Evolutionary conservation across 2,797 vertebrate genomes (phyloP), one percentile per base, ranked within the genome.

Genomic region (Aldrovandia affinis): DNA sequence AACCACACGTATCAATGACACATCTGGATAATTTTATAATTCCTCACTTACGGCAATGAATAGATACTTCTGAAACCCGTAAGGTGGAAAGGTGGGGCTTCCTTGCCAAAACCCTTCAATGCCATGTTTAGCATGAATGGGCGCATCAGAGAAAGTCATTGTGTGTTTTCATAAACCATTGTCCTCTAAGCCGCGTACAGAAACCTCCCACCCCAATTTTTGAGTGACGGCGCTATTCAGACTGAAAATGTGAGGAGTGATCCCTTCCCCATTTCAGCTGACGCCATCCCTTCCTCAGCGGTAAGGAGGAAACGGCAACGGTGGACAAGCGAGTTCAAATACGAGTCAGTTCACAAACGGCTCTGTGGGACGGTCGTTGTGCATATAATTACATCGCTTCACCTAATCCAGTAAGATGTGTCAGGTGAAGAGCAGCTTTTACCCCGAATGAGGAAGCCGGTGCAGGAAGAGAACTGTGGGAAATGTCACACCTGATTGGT

Each of bases 131-230:
- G 59, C n/a, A 52, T 80, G 44, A 79, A 57, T n/a, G n/a, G 36
- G 33, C 36, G 57, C 57, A 65, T 61, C 77, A 52, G 33, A 68
- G 44, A 47, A 39, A 79, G 59, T 80, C 30, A 68, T 61, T 28
- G 73, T 77, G 42, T 77, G 28, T 68, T 84, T 84, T 68, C 57
- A 79, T 59, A 82, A 55, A 22, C 77, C 30, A n/a, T 30, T 52
- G 55, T 44, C 54, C 61, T 59, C 59, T 65, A 80, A 68, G 78
- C 78, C 59, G 10, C 18, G 59, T 44, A 70, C 63, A 36, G 55
- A 55, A 42, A 1, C 55, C 44, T 59, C 25, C 22, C 39, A 20
- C 73, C 73, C 22, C 22, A 2, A 18, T 77, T 28, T 80, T 68
- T 50, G 22, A 84, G 42, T 84, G 75, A 84, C 77, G 68, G 83